Conservation (phyloP, 2,113 vertebrate genomes). For the Xiphorhynchus elegans region DNA sequence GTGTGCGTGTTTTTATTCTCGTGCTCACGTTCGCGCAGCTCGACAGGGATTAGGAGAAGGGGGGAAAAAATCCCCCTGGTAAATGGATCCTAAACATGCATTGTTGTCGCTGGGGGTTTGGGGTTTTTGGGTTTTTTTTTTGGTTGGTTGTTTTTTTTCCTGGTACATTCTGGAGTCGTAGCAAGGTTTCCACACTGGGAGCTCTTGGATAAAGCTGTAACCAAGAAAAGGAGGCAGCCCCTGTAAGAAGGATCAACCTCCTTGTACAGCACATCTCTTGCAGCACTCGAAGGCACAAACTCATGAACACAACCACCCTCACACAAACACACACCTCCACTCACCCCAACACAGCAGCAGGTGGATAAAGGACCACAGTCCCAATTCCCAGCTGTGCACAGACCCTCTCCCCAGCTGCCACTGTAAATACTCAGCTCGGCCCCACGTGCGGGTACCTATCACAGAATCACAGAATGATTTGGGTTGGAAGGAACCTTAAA, state of each 20-base stretch:
- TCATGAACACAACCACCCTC: rapidly evolving
- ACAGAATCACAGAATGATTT: rapidly evolving
- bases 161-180: background rate
- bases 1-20: background rate
- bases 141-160: too few relatives aligned
- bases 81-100: constrained; percentile 17
- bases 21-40: background rate
- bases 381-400: rapidly evolving
- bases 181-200: background rate
- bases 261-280: rapidly evolving
- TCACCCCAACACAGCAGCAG: background rate
- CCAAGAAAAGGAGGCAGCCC: background rate
- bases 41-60: constrained; percentile 52
- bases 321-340: background rate
- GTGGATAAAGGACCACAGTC: rapidly evolving
- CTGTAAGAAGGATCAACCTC: background rate
- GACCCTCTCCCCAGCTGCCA: background rate
- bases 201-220: background rate
- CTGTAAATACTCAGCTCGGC: too few relatives aligned
- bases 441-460: rapidly evolving
- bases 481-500: background rate
- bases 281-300: background rate
- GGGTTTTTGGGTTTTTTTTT: background rate
- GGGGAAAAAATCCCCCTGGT: background rate
- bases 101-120: background rate